Percentiles rank a stretch among this genome's conserved stretches.
Evolutionary conservation across 1,140 invertebrate genomes (phyloP).

Genomic region (Drosophila murphyi): DNA sequence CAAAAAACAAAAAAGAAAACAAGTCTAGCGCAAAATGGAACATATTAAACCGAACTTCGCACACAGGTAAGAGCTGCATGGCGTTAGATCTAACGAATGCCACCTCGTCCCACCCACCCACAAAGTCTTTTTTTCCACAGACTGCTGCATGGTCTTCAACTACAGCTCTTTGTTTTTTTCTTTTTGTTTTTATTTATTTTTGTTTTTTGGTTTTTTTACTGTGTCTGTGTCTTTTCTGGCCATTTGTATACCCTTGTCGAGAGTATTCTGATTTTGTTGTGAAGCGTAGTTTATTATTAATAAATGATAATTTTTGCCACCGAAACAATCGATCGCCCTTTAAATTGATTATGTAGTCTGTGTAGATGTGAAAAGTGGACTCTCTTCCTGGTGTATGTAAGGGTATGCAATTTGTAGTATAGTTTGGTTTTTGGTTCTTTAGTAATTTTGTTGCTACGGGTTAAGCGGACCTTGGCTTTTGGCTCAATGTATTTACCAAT

Average conservation of each 20-base stretch:
- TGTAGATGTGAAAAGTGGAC: too few relatives aligned
- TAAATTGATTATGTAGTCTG: too few relatives aligned
- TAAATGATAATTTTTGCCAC: too few relatives aligned
- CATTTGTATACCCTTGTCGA: too few relatives aligned
- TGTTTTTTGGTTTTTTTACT: too few relatives aligned
- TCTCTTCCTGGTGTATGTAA: neutral
- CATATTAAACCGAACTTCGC: conserved; percentile 34
- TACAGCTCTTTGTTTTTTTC: neutral
- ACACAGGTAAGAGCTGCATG: conserved; percentile 40
- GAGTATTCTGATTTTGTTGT: too few relatives aligned
- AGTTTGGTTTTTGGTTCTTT: conserved; percentile 28
- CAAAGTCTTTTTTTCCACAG: neutral
- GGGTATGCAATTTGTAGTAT: conserved; percentile 3
- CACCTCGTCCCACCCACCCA: neutral
- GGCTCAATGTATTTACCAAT: conserved; percentile 75
- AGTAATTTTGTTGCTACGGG: conserved; percentile 54
- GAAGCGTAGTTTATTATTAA: too few relatives aligned
- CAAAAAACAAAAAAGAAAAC: conserved; percentile 1
- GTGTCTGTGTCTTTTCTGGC: too few relatives aligned
- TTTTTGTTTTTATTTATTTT: neutral
- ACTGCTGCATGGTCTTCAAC: neutral
- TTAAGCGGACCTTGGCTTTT: conserved; percentile 70
- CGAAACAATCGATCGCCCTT: too few relatives aligned
- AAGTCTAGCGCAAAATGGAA: conserved; percentile 5
- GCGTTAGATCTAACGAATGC: conserved; percentile 39